Conservation (phyloP, 2,113 vertebrate genomes). For the Syngnathoides biaculeatus region DNA sequence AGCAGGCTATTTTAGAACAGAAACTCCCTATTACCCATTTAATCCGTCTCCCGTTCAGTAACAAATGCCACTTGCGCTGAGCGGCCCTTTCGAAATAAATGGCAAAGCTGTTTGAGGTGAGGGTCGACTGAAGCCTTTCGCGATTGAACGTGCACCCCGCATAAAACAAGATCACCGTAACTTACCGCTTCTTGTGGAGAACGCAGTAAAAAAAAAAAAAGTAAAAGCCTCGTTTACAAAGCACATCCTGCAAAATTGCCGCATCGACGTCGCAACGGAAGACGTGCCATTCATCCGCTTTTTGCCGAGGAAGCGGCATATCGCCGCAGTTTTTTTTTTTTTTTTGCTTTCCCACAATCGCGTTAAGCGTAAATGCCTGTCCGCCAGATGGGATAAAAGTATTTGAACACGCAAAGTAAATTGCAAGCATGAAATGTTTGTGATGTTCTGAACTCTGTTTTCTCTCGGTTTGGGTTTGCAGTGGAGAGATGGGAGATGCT, state of each 20-base stretch:
- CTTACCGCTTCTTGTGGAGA: neutral
- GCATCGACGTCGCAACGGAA: neutral
- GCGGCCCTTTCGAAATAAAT: conserved; percentile 3
- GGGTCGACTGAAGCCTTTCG: neutral
- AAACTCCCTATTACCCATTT: conserved; percentile 57
- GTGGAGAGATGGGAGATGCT: too few relatives aligned
- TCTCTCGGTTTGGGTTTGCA: too few relatives aligned
- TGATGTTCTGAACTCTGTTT: too few relatives aligned
- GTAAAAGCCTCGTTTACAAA: conserved; percentile 1
- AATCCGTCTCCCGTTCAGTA: conserved; percentile 31
- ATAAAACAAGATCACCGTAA: neutral
- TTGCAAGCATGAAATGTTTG: too few relatives aligned
- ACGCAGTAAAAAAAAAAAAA: neutral
- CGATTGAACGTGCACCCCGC: neutral
- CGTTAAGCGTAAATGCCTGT: too few relatives aligned
- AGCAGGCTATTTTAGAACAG: conserved; percentile 54
- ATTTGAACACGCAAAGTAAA: too few relatives aligned
- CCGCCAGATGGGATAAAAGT: too few relatives aligned
- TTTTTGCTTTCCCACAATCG: too few relatives aligned
- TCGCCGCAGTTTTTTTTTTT: too few relatives aligned
- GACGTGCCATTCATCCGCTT: neutral
- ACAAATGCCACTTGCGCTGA: neutral
- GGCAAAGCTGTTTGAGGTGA: conserved; percentile 2
- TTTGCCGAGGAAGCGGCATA: neutral
- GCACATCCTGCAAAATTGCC: neutral